Percentiles rank a stretch among this genome's conserved stretches.
Evolutionary conservation across 2,888 invertebrate genomes (phyloP).

Genomic region (Incurvaria masculella): DNA sequence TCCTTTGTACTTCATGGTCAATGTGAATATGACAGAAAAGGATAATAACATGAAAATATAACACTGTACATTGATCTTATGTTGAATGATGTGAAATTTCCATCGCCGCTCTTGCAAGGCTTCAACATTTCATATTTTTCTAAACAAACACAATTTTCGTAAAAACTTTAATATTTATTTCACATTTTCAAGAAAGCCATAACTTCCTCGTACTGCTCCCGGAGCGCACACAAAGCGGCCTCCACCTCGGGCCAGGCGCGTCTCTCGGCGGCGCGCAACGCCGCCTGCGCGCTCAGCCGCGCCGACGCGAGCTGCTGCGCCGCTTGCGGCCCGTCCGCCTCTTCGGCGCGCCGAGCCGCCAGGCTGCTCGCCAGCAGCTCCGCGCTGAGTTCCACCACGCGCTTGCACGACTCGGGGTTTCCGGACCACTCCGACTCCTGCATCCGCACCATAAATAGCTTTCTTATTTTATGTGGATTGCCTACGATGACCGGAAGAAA

Average conservation of each 20-base stretch:
- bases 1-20: too few species aligned
- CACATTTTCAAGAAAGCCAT: background rate
- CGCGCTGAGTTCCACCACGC: constrained; percentile 60
- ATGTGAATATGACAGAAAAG: too few species aligned
- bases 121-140: too few species aligned
- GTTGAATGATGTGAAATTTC: too few species aligned
- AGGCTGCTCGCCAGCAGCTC: constrained; percentile 58
- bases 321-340: constrained; percentile 48
- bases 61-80: too few species aligned
- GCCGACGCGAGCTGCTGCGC: constrained; percentile 59
- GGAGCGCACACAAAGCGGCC: constrained; percentile 29
- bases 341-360: constrained; percentile 43
- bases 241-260: constrained; percentile 44
- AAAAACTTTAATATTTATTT: too few species aligned
- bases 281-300: constrained; percentile 54
- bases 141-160: too few species aligned
- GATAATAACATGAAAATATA: too few species aligned
- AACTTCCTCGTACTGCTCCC: constrained; percentile 17
- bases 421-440: constrained; percentile 54
- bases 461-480: too few species aligned
- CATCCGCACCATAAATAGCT: too few species aligned
- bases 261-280: constrained; percentile 46
- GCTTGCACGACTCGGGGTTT: constrained; percentile 55
- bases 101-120: too few species aligned
- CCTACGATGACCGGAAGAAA: too few species aligned